Evolutionary conservation across 2,797 vertebrate species (phyloP).

Genomic region (Gambusia yucatana): DNA sequence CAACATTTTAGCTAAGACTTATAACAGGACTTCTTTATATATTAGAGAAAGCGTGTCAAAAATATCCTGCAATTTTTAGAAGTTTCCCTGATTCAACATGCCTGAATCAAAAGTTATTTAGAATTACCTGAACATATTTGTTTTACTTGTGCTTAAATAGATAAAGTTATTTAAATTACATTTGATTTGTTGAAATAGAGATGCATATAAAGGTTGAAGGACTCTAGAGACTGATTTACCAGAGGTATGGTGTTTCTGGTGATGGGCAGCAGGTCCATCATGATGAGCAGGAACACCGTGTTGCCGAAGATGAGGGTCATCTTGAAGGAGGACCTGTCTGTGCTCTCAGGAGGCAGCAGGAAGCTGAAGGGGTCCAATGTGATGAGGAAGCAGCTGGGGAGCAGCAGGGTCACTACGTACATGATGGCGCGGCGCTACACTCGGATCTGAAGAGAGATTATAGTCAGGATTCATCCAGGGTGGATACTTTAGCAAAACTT

Average conservation of each 20-base stretch:
- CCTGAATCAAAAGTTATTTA: neutral
- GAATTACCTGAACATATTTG: neutral
- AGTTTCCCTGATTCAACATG: neutral
- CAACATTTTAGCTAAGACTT: neutral
- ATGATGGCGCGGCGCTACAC: slow-evolving; percentile 70
- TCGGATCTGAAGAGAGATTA: slow-evolving; percentile 57
- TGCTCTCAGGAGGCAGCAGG: slow-evolving; percentile 77
- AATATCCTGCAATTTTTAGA: neutral
- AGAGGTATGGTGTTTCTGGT: slow-evolving; percentile 78
- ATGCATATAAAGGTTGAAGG: neutral
- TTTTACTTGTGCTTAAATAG: neutral
- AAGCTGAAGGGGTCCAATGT: slow-evolving; percentile 85
- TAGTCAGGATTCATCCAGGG: neutral
- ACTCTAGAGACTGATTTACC: slow-evolving; percentile 67
- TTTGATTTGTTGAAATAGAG: neutral
- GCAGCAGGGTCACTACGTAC: slow-evolving; percentile 80
- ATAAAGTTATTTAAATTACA: neutral
- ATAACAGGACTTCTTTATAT: neutral
- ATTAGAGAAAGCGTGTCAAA: neutral
- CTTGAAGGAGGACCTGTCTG: slow-evolving; percentile 80
- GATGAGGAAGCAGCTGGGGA: slow-evolving; percentile 84
- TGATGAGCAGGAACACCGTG: slow-evolving; percentile 82
- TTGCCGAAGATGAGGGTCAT: slow-evolving; percentile 85
- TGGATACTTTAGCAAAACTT: neutral
- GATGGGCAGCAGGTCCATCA: slow-evolving; percentile 79